phyloP scores from a whole-genome alignment of 2,113 vertebrate genomes.

The Forbesichthys papilliferus region DNA sequence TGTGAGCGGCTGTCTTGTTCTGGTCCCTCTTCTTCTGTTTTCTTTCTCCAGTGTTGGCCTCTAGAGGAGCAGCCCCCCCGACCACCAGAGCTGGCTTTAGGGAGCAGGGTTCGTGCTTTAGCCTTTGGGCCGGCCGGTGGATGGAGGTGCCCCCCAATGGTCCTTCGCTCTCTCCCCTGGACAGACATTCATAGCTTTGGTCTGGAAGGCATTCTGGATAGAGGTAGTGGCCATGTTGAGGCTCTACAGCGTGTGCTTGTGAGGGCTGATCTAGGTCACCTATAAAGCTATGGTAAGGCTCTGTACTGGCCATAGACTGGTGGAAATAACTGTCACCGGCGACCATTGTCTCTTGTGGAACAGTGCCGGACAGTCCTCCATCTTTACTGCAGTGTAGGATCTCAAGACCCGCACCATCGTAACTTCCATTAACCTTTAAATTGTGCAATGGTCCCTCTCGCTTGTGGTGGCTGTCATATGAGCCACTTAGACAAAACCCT shows the following conservation, averaged over 20 bases:
- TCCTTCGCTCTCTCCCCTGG: constrained; percentile 74
- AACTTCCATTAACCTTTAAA: constrained; percentile 75
- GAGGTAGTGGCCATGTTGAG: constrained; percentile 78
- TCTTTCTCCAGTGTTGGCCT: constrained; percentile 74
- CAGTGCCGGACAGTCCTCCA: constrained; percentile 66
- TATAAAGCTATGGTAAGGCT: constrained; percentile 81
- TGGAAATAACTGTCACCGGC: constrained; percentile 73
- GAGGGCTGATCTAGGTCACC: constrained; percentile 73
- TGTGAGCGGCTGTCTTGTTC: constrained; percentile 91
- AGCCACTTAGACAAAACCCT: constrained; percentile 73
- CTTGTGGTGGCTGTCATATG: constrained; percentile 74
- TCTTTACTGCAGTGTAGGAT: constrained; percentile 74
- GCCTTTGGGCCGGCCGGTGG: constrained; percentile 73
- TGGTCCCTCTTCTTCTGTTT: constrained; percentile 94
- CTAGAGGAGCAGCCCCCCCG: constrained; percentile 38
- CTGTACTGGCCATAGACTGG: constrained; percentile 70
- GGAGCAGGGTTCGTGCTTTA: constrained; percentile 74
- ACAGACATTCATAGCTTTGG: constrained; percentile 79
- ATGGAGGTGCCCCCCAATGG: constrained; percentile 66
- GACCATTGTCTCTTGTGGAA: constrained; percentile 75
- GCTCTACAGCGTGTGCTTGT: constrained; percentile 71
- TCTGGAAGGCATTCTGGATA: constrained; percentile 83
- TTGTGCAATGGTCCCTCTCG: constrained; percentile 77
- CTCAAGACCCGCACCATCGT: constrained; percentile 70
- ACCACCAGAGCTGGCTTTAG: constrained; percentile 69